Base-by-base conservation (phyloP, 2,888 invertebrate genomes). In the Drosophila monieri region DNA sequence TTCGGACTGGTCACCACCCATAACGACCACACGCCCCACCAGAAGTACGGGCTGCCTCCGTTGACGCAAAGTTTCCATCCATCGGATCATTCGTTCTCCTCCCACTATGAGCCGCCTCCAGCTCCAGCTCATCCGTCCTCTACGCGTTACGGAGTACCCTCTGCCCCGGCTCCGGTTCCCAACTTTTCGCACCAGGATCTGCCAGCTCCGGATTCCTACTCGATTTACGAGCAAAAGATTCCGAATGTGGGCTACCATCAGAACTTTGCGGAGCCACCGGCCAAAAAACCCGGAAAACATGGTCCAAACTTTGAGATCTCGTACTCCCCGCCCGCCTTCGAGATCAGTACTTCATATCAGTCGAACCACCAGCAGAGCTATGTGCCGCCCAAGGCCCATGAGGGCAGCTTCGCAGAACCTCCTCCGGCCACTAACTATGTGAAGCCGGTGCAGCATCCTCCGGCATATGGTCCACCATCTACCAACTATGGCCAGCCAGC, bases 321-420 rank as follows among this genome's bases (percentile, higher is more conserved):
- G 3, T 89, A 91, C 53, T 86, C 91, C 0, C 89, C 90, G 10
- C 87, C 87, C 0, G 73, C 89, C 0, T 90, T 84, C 61, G 91
- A 89, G 69, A 87, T 90, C 3, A 80, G 74, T 62, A 78, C 89
- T 2, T 77, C 85, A 9, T 76, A 85, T 0, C 69, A 78, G 23
- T 48, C 78, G 0, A 68, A 68, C 4, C 62, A 68, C 15, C 68
- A 74, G 0, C 74, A 83, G 15, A 80, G 67, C 44, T 78, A 75
- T 15, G 59, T 72, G 6, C 74, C 74, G 2, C 55, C 68, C n/a
- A 46, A 57, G 44, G 6, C 54, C 3, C 54, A 51, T 6, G 43
- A 68, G 14, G 85, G 81, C 9, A 71, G 85, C 18, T 88, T 87
- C 25, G 89, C 88, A 0, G 89, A 64, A 23, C 64, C 64, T 0